These are phyloP conservation scores for Temnothorax nylanderi DNA, from an alignment of 1,140 invertebrate species.

Conservation along the genomic window DNA sequence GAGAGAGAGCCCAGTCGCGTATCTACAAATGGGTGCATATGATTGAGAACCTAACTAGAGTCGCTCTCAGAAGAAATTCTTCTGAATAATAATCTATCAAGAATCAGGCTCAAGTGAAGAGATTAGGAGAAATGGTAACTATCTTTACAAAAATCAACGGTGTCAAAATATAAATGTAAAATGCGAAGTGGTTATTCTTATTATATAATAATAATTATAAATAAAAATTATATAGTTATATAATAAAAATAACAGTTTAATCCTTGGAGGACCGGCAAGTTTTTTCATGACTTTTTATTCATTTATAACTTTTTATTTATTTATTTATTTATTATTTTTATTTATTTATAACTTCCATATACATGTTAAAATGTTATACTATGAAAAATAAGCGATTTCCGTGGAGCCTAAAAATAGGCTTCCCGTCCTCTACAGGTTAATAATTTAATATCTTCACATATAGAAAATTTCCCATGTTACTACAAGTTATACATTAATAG, in stretches of 20 bases:
- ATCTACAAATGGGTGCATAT: neutral
- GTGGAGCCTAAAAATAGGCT: no score
- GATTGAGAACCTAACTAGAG: neutral
- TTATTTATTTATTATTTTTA: no score
- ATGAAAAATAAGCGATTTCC: no score
- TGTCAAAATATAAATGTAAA: neutral
- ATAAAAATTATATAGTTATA: neutral
- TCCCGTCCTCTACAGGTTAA: neutral
- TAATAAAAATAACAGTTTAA: neutral
- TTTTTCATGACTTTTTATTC: no score
- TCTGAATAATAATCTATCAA: neutral
- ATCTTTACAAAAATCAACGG: neutral
- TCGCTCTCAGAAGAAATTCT: slow-evolving; percentile 2
- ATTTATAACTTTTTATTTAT: no score
- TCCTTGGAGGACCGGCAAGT: no score
- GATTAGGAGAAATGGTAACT: neutral
- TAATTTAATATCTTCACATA: neutral
- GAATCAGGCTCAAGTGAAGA: neutral
- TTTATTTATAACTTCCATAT: no score
- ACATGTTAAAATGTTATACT: no score
- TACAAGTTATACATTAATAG: neutral
- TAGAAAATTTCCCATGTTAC: neutral
- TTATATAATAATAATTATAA: neutral
- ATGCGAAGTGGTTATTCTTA: neutral
- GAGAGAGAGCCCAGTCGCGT: neutral